Evolutionary conservation across 2,888 invertebrate genomes (phyloP).

Genomic region (Limnephilus marmoratus): DNA sequence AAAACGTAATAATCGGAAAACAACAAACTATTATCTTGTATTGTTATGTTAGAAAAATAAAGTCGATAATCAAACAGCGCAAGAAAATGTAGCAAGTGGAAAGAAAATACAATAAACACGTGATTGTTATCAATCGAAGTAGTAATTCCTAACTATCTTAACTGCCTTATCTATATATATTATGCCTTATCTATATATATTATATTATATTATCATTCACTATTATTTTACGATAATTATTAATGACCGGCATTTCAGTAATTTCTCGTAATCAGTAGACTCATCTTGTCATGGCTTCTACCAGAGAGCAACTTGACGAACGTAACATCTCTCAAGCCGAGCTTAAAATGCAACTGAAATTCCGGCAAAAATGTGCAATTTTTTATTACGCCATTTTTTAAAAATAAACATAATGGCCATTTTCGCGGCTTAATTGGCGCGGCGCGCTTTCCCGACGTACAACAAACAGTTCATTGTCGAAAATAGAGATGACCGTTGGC

Average conservation of each 20-base stretch:
- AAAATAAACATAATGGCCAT: not conserved
- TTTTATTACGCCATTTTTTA: not conserved
- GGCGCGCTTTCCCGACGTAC: not conserved
- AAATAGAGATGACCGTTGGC: constrained; percentile 19
- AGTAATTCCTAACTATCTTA: not conserved
- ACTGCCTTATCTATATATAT: too few species aligned
- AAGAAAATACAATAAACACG: not conserved
- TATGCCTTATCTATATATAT: too few species aligned
- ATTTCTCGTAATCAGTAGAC: too few species aligned
- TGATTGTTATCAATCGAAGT: not conserved
- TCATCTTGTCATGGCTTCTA: too few species aligned
- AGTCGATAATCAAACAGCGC: not conserved
- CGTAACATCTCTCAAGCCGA: too few species aligned
- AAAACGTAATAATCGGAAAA: not conserved
- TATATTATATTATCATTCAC: too few species aligned
- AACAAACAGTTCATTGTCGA: constrained; percentile 2
- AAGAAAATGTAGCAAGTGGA: not conserved
- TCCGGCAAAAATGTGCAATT: not conserved
- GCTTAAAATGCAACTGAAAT: not conserved
- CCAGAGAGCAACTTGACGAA: too few species aligned
- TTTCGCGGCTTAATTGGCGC: not conserved
- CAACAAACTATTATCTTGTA: not conserved
- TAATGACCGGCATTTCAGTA: too few species aligned
- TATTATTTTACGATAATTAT: too few species aligned
- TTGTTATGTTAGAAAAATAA: not conserved